Evolutionary conservation across 1,140 invertebrate genomes (phyloP), one percentile per base, ranked within the genome.

Genomic region (Zaprionus nigranus): DNA sequence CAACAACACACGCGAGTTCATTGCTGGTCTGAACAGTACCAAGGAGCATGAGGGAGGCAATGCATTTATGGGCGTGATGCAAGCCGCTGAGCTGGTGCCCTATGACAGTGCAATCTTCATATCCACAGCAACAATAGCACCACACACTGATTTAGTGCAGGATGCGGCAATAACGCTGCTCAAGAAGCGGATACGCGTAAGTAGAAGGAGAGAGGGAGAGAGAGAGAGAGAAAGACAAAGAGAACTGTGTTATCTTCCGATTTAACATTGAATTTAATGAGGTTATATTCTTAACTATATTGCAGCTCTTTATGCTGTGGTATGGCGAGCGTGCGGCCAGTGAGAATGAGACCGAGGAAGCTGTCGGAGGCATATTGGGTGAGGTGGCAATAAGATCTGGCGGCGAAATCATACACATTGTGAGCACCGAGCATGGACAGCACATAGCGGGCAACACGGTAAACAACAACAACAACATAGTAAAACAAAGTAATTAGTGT

Each of bases 71-170:
- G 92, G 90, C 38, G 90, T 93, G n/a, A 53, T 92, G 12, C 90
- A 91, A 64, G 92, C 93, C 9, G 93, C 93, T 0, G 93, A 94
- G 59, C 79, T 95, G 34, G 93, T 95, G 38, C 94, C 94, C 2
- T 95, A 94, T 67, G 94, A 95, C 83, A 95, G 94, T 79, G 94
- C 94, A 0, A 92, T 95, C 1, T 94, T 95, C 81, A 91, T 95
- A 11, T 92, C 94, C 12, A 94, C 94, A 0, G 93, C 94, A 62
- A 81, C 88, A 30, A 87, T 93, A 26, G 84, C 94, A 58, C 92
- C 93, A 2, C 93, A 94, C 58, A 92, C 92, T 5, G 93, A 94
- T 70, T 75, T 93, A 17, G 87, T 94, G 20, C 93, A 94, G 22
- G 77, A 94, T 60, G 93, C 94, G 15, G 78, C 94, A 46, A 93